Conservation (phyloP, 2,113 vertebrate genomes). For the Dromaius novaehollandiae region DNA sequence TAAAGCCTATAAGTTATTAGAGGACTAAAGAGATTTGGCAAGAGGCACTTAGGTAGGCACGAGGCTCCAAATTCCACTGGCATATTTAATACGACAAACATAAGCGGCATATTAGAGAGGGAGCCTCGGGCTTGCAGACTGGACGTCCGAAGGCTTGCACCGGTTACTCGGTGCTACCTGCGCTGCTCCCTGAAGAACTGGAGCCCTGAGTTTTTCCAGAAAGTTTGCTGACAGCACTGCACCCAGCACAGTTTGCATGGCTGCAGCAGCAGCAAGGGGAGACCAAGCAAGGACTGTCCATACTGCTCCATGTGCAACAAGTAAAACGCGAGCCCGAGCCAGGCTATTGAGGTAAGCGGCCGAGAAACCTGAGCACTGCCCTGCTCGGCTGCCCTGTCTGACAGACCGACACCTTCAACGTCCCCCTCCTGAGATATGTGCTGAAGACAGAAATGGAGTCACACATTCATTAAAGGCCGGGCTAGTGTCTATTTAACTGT, state of each 20-base stretch:
- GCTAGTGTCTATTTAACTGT: not conserved
- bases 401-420: not conserved
- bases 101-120: not conserved
- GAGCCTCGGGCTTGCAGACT: not conserved
- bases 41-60: not conserved
- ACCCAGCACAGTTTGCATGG: not conserved
- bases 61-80: not conserved
- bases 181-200: not conserved
- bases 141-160: not conserved
- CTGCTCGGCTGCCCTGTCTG: not conserved
- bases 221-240: not conserved
- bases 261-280: not conserved
- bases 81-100: not conserved
- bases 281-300: too few relatives aligned
- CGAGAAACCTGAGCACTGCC: not conserved
- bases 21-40: not conserved
- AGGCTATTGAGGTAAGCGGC: not conserved
- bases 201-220: not conserved
- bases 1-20: not conserved
- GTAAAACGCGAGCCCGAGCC: not conserved
- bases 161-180: not conserved
- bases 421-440: not conserved
- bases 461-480: not conserved
- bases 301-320: not conserved
- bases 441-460: not conserved